Conservation (phyloP, 2,113 vertebrate genomes). For the Hylia prasina region DNA sequence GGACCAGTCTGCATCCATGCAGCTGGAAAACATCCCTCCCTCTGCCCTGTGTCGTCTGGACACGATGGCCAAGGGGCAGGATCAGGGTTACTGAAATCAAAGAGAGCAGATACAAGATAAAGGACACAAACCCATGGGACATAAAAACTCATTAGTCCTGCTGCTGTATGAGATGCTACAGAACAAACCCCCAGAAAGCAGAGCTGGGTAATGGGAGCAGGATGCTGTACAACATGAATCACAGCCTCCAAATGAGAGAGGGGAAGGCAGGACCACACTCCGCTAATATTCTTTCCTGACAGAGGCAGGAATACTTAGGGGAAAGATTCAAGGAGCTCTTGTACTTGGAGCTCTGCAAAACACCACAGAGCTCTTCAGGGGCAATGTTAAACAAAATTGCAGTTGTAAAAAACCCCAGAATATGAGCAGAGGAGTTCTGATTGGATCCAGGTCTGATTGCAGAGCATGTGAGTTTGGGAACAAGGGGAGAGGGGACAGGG, state of each 20-base stretch:
- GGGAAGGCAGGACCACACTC: slow-evolving; percentile 16
- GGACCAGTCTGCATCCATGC: neutral
- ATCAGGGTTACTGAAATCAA: neutral
- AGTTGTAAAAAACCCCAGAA: neutral
- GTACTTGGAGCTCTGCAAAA: neutral
- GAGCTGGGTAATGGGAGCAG: slow-evolving; percentile 14
- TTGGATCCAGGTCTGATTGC: neutral
- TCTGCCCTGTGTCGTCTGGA: accelerated
- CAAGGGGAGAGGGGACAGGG: neutral
- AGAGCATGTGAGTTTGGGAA: neutral
- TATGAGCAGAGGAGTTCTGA: neutral
- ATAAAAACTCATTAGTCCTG: neutral
- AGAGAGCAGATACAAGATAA: neutral
- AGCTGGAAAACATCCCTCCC: neutral
- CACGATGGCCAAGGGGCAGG: neutral
- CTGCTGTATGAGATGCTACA: neutral
- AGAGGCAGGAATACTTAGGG: neutral
- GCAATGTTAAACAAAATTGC: neutral
- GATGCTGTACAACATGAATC: slow-evolving; percentile 22
- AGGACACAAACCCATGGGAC: neutral
- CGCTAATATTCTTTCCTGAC: neutral
- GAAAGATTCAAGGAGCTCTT: slow-evolving; percentile 24
- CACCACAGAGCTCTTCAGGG: neutral
- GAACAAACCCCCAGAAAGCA: neutral
- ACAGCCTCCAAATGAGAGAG: slow-evolving; percentile 23